Evolutionary conservation across 2,113 vertebrate species (phyloP).

Genomic region (Lagenorhynchus albirostris): DNA sequence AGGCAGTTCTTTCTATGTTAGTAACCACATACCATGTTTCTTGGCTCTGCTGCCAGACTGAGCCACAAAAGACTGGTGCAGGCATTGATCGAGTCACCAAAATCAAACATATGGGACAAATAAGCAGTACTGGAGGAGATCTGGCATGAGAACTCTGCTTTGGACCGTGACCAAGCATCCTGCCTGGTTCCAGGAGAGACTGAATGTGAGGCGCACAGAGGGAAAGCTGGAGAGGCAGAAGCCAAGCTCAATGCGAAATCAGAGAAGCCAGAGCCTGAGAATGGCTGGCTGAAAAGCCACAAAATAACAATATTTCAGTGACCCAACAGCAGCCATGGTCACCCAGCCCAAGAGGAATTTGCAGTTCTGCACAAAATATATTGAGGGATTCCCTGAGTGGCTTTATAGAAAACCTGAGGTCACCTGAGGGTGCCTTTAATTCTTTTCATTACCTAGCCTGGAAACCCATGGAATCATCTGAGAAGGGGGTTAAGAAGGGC

Average conservation of each 20-base stretch:
- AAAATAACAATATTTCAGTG: background rate
- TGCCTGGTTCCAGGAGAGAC: background rate
- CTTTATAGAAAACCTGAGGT: background rate
- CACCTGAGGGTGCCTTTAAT: background rate
- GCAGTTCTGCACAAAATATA: background rate
- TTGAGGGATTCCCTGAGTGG: background rate
- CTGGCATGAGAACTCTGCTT: background rate
- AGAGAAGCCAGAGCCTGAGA: background rate
- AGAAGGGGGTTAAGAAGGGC: background rate
- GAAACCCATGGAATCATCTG: background rate
- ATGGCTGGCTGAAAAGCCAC: background rate
- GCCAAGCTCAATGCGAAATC: background rate
- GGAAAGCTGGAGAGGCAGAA: background rate
- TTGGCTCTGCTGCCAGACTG: constrained; percentile 3
- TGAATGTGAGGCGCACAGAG: background rate
- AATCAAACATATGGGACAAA: background rate
- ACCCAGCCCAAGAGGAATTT: background rate
- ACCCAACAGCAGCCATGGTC: background rate
- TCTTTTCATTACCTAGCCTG: background rate
- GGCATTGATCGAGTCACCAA: background rate
- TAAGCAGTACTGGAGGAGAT: background rate
- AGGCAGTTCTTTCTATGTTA: background rate
- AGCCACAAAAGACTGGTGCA: background rate
- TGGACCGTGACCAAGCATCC: background rate
- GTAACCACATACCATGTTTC: background rate